Evolutionary conservation across 2,797 vertebrate species (phyloP).

Genomic region (Apogon hyalosoma): DNA sequence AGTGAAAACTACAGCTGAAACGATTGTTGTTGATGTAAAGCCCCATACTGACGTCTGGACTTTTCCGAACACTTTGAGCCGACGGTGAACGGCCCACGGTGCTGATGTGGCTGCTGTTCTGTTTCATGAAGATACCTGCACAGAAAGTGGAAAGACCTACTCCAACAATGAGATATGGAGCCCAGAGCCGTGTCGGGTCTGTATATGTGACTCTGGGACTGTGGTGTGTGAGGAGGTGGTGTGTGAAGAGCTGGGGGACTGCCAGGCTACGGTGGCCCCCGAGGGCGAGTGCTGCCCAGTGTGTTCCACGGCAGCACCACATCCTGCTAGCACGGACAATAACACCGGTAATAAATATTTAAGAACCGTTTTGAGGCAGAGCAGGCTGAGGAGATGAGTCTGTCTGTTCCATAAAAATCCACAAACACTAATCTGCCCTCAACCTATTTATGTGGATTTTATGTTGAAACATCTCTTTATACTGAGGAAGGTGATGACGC

Average conservation of each 20-base stretch:
- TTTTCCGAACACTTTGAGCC: background rate
- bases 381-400: constrained; percentile 6
- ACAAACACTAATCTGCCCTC: background rate
- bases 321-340: constrained; percentile 28
- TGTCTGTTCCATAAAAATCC: constrained; percentile 22
- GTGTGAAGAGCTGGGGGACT: constrained; percentile 53
- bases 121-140: constrained; percentile 54
- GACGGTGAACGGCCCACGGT: constrained; percentile 11
- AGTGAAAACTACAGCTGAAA: too few species aligned
- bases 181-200: constrained; percentile 49
- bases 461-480: too few species aligned
- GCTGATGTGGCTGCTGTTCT: constrained; percentile 40
- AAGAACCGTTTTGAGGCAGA: constrained; percentile 10
- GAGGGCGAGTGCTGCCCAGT: constrained; percentile 56
- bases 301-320: constrained; percentile 42
- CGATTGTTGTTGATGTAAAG: constrained; percentile 2
- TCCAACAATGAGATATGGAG: constrained; percentile 55
- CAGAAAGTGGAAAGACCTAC: constrained; percentile 40
- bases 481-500: too few species aligned
- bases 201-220: constrained; percentile 46
- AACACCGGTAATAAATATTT: constrained; percentile 49
- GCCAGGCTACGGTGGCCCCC: constrained; percentile 23
- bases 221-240: constrained; percentile 58
- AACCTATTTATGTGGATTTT: constrained; percentile 5
- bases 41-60: constrained; percentile 21